phyloP scores from a whole-genome alignment of 2,888 invertebrate genomes.

The Sphaerophoria rueppellii region DNA sequence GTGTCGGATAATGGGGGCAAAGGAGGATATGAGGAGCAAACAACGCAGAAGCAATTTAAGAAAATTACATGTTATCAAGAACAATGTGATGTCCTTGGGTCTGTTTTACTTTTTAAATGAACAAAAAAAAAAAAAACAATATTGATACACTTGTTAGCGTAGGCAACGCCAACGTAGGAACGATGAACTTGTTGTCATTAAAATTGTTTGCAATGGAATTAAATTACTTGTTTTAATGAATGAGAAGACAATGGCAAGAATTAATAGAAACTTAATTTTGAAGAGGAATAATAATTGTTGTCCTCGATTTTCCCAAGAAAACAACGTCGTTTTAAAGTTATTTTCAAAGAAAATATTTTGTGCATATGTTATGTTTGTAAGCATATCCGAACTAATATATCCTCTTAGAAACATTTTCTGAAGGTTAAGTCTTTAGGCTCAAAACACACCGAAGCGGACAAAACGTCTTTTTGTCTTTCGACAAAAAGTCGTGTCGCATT shows the following conservation, averaged over 20 bases:
- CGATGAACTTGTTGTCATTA: conserved; percentile 25
- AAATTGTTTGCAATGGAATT: conserved; percentile 19
- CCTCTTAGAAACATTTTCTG: no score
- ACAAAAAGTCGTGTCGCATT: no score
- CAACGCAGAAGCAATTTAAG: conserved; percentile 67
- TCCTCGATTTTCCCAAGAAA: no score
- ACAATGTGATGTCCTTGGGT: conserved; percentile 45
- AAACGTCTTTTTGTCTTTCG: no score
- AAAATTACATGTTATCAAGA: conserved; percentile 72
- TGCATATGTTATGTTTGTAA: no score
- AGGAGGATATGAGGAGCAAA: conserved; percentile 35
- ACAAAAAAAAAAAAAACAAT: not conserved
- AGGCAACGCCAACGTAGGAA: not conserved
- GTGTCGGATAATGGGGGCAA: conserved; percentile 26
- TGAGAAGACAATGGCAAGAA: not conserved
- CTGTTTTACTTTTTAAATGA: not conserved
- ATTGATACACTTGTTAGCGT: conserved; percentile 22
- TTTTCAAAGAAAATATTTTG: no score
- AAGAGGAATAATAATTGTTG: conserved; percentile 12
- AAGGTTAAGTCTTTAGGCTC: no score
- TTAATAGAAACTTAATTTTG: not conserved
- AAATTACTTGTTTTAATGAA: not conserved
- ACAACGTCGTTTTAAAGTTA: no score
- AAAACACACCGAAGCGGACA: no score
- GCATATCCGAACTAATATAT: no score